Conservation (phyloP, 2,797 vertebrate species). For the Gadopsis bispinosus region DNA sequence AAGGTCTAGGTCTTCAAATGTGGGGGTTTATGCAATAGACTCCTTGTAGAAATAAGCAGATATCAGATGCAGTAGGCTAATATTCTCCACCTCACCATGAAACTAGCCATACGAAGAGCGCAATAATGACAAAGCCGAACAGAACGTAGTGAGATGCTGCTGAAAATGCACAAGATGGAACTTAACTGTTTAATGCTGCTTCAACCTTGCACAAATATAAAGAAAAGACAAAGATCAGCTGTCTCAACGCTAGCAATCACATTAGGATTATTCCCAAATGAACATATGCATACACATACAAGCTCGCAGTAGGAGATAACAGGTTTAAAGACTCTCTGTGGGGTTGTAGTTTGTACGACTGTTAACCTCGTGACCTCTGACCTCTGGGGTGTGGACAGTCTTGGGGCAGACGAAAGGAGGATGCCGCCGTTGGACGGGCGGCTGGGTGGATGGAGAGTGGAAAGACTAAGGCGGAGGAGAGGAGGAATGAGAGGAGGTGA, state of each 20-base stretch:
- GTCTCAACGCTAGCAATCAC: not conserved
- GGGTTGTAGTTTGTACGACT: slow-evolving; percentile 60
- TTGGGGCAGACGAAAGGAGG: slow-evolving; percentile 51
- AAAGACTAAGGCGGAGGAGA: slow-evolving; percentile 38
- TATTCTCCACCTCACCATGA: slow-evolving; percentile 16
- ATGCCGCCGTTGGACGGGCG: slow-evolving; percentile 1
- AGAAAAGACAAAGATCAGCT: not conserved
- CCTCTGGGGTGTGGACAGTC: slow-evolving; percentile 64
- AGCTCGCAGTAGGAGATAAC: slow-evolving; percentile 60
- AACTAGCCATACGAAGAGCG: slow-evolving; percentile 8
- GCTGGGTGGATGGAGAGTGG: not conserved
- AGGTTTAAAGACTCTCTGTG: slow-evolving; percentile 67
- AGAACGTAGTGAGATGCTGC: not conserved
- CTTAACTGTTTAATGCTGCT: not conserved
- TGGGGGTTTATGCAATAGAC: not conserved
- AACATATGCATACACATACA: slow-evolving; percentile 27
- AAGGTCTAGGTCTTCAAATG: not conserved
- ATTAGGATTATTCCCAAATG: slow-evolving; percentile 22
- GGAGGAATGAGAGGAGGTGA: slow-evolving; percentile 34
- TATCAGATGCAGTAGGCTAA: slow-evolving; percentile 16
- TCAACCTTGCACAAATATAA: not conserved
- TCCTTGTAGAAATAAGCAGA: slow-evolving; percentile 18
- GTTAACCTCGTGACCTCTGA: slow-evolving; percentile 70
- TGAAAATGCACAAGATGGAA: slow-evolving; percentile 13
- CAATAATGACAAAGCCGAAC: not conserved